Base-by-base conservation (phyloP, 2,113 vertebrate genomes). In the Paratilapia polleni region DNA sequence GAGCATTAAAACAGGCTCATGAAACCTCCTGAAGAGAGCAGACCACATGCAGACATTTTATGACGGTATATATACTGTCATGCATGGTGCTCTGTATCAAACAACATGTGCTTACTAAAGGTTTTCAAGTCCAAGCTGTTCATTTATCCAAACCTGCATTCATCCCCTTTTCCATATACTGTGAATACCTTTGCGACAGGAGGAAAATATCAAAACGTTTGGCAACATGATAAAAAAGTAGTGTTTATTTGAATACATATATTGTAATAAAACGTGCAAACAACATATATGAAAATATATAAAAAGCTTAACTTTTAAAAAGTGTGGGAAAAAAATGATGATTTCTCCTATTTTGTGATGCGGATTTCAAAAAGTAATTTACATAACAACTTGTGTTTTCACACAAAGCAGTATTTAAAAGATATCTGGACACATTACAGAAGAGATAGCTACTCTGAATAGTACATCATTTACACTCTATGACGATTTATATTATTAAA, bases 401-500 rank as follows among this genome's bases (percentile, higher is more conserved):
- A 77, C 6, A 38, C 49, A n/a, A 62, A 80, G 43, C 56, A 77
- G 8, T 22, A 78, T 38, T 74, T 81, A 5, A 49, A 20, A 10
- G 4, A 62, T 17, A 68, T 56, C 17, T 64, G 14, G 34, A 60
- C 7, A 84, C 11, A 77, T 59, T 28, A 36, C 6, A 43, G n/a
- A 74, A 17, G 58, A 77, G 28, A 60, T 59, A 22, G 31, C 20
- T 5, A 63, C 6, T 59, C 24, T 22, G 79, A 73, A 68, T 70
- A 41, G 0, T 19, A 68, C 12, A 85, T 47, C 36, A 81, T 81
- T 81, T 68, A 84, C 75, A 85, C 6, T 80, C 84, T 36, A 73
- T 63, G 66, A 85, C 63, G 56, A 81, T 43, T 80, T 24, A 61
- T n/a, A 26, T 12, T 64, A 86, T 89, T 77, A 85, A 73, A 70